These are phyloP conservation scores for Pyrgilauda ruficollis DNA, from an alignment of 2,113 vertebrate genomes.

Conservation along the genomic window DNA sequence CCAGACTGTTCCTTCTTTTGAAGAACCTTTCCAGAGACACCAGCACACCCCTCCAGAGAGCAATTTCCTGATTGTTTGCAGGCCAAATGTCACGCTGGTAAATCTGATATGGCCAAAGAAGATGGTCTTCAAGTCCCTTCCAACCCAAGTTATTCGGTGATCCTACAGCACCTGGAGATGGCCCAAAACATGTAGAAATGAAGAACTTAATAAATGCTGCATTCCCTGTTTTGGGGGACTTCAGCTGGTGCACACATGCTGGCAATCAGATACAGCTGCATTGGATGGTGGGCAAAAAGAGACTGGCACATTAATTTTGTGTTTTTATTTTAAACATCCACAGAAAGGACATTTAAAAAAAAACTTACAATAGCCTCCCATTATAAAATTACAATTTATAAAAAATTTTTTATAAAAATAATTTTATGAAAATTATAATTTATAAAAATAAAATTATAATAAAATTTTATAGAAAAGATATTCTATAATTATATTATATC, in stretches of 20 bases:
- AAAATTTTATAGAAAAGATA: too few species aligned
- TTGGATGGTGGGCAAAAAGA: background rate
- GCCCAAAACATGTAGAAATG: background rate
- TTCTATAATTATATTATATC: too few species aligned
- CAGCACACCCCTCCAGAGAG: background rate
- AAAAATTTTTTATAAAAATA: too few species aligned
- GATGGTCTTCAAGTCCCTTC: rapidly evolving
- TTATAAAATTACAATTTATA: too few species aligned
- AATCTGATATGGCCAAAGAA: background rate
- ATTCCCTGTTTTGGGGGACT: background rate
- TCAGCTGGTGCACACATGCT: too few species aligned
- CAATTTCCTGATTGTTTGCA: background rate
- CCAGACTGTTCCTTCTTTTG: background rate
- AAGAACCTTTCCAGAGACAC: background rate
- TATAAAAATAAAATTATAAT: too few species aligned
- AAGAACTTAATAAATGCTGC: background rate
- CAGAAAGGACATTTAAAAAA: background rate
- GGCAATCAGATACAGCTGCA: background rate
- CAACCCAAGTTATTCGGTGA: background rate
- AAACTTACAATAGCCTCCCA: background rate
- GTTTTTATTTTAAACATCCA: background rate
- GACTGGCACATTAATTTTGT: background rate
- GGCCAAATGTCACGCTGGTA: background rate
- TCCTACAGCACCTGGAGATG: too few species aligned
- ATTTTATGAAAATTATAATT: too few species aligned